Conservation (phyloP, 2,888 invertebrate species). For the Platypus cylindrus region DNA sequence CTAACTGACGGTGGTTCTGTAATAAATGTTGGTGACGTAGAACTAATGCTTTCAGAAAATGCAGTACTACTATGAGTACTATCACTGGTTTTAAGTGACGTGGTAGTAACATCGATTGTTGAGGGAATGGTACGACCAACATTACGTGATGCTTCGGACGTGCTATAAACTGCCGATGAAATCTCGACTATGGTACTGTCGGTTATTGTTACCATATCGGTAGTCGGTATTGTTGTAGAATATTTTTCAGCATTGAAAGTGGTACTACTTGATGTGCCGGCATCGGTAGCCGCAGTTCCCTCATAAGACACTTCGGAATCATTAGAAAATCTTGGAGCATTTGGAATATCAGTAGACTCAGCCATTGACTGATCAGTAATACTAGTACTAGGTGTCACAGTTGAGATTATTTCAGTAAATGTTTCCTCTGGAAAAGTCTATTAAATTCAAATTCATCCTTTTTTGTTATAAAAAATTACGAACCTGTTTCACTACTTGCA, state of each 20-base stretch:
- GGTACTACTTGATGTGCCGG: too few species aligned
- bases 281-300: too few species aligned
- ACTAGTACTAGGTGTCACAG: not conserved
- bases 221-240: not conserved
- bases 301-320: too few species aligned
- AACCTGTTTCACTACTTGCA: conserved; percentile 1
- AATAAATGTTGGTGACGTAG: not conserved
- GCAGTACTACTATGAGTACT: too few species aligned
- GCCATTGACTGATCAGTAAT: not conserved
- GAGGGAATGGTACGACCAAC: too few species aligned
- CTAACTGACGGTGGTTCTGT: not conserved
- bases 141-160: not conserved
- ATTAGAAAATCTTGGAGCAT: not conserved
- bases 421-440: too few species aligned
- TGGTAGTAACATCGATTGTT: not conserved
- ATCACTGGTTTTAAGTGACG: too few species aligned
- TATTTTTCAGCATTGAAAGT: not conserved
- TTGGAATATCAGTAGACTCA: not conserved
- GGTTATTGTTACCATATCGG: not conserved
- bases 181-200: not conserved
- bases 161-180: too few species aligned
- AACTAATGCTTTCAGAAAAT: not conserved
- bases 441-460: too few species aligned
- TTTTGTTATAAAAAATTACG: not conserved
- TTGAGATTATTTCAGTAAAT: too few species aligned